phyloP scores from a whole-genome alignment of 1,140 invertebrate genomes.

The Drosophila dunni region DNA sequence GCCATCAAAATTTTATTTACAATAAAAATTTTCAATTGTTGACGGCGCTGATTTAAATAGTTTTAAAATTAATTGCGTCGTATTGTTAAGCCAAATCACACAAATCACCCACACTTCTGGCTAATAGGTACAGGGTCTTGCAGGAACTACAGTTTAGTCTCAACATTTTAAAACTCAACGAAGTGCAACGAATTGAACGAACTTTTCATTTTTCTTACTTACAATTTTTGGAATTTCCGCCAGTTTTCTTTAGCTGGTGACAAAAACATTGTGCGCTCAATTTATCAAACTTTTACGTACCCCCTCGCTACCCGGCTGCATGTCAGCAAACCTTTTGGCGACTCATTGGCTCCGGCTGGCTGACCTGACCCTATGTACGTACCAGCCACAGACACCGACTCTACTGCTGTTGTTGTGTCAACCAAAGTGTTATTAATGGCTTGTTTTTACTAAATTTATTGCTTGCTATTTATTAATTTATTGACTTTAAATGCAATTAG shows the following conservation, averaged over 20 bases:
- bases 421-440: constrained; percentile 83
- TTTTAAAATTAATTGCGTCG: constrained; percentile 67
- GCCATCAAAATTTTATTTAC: constrained; percentile 71
- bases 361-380: constrained; percentile 50
- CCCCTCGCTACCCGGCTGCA: background rate
- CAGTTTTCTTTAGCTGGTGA: constrained; percentile 57
- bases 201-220: constrained; percentile 62
- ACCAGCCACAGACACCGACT: constrained; percentile 30
- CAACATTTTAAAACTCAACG: constrained; percentile 51
- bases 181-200: constrained; percentile 74
- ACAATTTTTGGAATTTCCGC: constrained; percentile 49
- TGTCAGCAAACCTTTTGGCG: constrained; percentile 46
- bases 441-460: constrained; percentile 83
- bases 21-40: constrained; percentile 66
- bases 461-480: constrained; percentile 82
- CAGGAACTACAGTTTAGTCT: background rate
- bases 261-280: constrained; percentile 77
- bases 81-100: constrained; percentile 41
- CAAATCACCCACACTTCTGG: constrained; percentile 54
- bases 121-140: background rate
- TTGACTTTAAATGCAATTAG: constrained; percentile 81
- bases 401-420: constrained; percentile 55
- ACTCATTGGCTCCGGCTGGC: constrained; percentile 57
- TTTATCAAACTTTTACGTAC: constrained; percentile 58
- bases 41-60: constrained; percentile 71